Evolutionary conservation across 2,797 vertebrate species (phyloP).

Genomic region (Nyctalus aviator): DNA sequence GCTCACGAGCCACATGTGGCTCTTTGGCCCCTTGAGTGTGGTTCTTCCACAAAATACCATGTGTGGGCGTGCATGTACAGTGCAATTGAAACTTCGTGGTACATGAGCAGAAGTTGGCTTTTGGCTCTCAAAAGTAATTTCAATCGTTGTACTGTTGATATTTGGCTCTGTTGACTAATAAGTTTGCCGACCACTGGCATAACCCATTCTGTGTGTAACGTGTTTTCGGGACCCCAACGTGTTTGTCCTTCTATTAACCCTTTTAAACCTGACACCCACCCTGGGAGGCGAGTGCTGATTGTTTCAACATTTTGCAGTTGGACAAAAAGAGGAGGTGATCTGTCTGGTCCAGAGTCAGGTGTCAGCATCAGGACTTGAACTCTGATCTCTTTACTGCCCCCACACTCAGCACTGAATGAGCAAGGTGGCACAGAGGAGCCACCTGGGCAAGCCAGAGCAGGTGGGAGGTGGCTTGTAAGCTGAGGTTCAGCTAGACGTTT

Average conservation of each 20-base stretch:
- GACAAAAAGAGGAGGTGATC: background rate
- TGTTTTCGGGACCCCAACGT: background rate
- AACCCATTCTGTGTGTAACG: background rate
- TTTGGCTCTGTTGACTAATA: too few relatives aligned
- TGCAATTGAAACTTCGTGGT: too few relatives aligned
- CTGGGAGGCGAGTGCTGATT: background rate
- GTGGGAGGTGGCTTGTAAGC: background rate
- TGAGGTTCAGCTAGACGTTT: background rate
- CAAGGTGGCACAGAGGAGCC: background rate
- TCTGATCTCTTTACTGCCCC: background rate
- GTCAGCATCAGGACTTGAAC: background rate
- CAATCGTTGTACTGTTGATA: too few relatives aligned
- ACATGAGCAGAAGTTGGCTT: too few relatives aligned
- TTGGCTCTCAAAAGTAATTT: too few relatives aligned
- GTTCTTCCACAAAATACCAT: too few relatives aligned
- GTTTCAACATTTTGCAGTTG: background rate
- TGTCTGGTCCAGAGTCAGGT: background rate
- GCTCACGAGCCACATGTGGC: too few relatives aligned
- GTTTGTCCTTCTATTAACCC: background rate
- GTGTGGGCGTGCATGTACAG: too few relatives aligned
- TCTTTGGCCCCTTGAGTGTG: too few relatives aligned
- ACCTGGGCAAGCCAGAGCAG: background rate
- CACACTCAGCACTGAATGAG: fast-evolving
- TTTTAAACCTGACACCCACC: background rate
- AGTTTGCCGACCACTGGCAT: too few relatives aligned